Percentiles rank a stretch among this genome's conserved stretches.
Evolutionary conservation across 2,113 vertebrate species (phyloP).

Genomic region (Protobothrops mucrosquamatus): DNA sequence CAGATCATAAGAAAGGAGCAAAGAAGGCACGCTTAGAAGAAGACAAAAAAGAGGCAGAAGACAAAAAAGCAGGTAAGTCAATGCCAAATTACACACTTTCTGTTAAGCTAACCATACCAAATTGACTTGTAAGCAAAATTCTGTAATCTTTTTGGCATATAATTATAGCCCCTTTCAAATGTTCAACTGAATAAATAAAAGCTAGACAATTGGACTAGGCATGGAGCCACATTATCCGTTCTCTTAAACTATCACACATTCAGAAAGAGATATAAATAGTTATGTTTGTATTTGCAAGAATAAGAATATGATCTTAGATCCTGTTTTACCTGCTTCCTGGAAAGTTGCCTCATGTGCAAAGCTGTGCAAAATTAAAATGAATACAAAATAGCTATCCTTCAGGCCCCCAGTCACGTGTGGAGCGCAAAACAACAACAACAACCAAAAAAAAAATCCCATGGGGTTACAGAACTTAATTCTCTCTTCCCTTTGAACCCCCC

Average conservation of each 20-base stretch:
- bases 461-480: neutral
- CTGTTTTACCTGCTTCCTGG: neutral
- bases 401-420: neutral
- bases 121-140: neutral
- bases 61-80: constrained; percentile 82
- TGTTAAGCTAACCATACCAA: neutral
- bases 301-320: neutral
- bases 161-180: neutral
- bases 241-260: neutral
- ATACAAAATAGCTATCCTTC: neutral
- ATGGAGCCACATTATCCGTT: neutral
- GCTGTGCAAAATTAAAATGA: neutral
- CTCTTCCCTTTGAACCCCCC: neutral
- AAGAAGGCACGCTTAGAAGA: constrained; percentile 88
- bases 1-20: constrained; percentile 86
- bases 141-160: neutral
- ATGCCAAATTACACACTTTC: neutral
- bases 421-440: neutral
- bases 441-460: neutral
- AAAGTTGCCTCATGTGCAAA: neutral
- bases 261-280: neutral
- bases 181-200: neutral
- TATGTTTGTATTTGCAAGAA: neutral
- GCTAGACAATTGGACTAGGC: neutral
- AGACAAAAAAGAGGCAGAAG: constrained; percentile 86